A percentile compares a stretch with the other conserved stretches of the same genome.
These are phyloP conservation scores for Ascidia mentula DNA, from an alignment of 23 tunicate species.

Conservation along the genomic window DNA sequence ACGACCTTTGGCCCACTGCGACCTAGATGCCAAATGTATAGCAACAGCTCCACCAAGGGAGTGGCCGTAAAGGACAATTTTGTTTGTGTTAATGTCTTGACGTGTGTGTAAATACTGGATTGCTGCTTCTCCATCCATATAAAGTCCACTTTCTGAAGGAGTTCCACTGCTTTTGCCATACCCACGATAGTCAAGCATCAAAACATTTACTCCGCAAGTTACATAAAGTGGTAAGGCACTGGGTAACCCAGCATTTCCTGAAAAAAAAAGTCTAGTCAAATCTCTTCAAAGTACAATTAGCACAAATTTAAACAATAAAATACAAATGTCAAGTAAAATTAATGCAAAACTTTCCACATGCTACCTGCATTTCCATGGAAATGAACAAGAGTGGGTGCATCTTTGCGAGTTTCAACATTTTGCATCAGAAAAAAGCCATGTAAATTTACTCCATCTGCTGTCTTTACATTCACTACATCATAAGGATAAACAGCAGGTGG, in stretches of 20 bases:
- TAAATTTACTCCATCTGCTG: slow-evolving; percentile 56
- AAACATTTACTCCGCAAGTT: slow-evolving; percentile 40
- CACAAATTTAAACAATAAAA: too few species aligned
- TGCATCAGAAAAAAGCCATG: slow-evolving; percentile 79
- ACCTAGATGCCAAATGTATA: slow-evolving; percentile 68
- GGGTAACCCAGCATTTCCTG: slow-evolving; percentile 82
- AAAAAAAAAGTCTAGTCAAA: neutral
- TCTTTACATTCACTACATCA: slow-evolving; percentile 57
- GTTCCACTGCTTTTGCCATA: slow-evolving; percentile 84
- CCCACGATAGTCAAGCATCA: slow-evolving; percentile 78
- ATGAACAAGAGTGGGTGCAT: slow-evolving; percentile 66
- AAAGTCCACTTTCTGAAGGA: slow-evolving; percentile 79
- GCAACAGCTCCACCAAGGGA: slow-evolving; percentile 95
- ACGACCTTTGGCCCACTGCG: slow-evolving; percentile 50
- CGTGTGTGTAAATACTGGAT: slow-evolving; percentile 51
- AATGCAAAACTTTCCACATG: neutral
- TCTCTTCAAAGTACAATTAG: neutral
- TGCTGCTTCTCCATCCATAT: slow-evolving; percentile 81
- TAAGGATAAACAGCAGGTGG: slow-evolving; percentile 30
- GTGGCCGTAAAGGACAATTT: slow-evolving; percentile 79
- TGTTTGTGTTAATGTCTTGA: slow-evolving; percentile 59
- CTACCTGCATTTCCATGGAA: slow-evolving; percentile 97
- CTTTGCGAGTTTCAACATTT: slow-evolving; percentile 1
- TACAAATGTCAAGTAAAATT: too few species aligned
- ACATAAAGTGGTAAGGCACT: slow-evolving; percentile 37